Conservation (phyloP, 2,888 invertebrate species). For the Copidosoma aretas region DNA sequence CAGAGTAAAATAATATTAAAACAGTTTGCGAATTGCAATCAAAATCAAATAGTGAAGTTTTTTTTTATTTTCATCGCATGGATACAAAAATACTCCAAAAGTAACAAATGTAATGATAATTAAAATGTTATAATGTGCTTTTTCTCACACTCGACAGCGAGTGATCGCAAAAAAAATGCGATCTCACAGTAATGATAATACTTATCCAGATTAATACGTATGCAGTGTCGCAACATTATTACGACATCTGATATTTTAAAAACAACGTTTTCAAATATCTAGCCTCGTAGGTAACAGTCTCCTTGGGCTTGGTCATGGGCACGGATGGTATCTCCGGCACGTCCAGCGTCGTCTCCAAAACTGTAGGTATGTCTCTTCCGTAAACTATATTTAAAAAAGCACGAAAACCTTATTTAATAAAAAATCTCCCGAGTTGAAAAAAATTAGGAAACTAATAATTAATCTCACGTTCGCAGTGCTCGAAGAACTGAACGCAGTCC, state of each 20-base stretch:
- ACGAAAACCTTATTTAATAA: slow-evolving; percentile 8
- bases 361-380: slow-evolving; percentile 83
- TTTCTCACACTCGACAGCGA: too few species aligned
- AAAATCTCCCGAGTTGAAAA: too few species aligned
- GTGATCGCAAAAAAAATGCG: not conserved
- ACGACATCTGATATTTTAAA: slow-evolving; percentile 69
- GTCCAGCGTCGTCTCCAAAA: slow-evolving; percentile 82
- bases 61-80: too few species aligned
- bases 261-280: slow-evolving; percentile 82
- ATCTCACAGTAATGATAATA: slow-evolving; percentile 7
- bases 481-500: slow-evolving; percentile 87
- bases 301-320: slow-evolving; percentile 72
- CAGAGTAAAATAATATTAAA: too few species aligned
- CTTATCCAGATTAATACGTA: slow-evolving; percentile 10
- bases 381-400: slow-evolving; percentile 66
- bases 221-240: slow-evolving; percentile 11
- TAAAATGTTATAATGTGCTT: too few species aligned
- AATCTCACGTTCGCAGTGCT: slow-evolving; percentile 82
- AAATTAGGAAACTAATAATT: not conserved
- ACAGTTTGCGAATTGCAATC: too few species aligned
- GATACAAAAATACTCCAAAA: too few species aligned
- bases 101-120: too few species aligned
- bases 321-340: slow-evolving; percentile 70
- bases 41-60: too few species aligned
- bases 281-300: slow-evolving; percentile 91